Percentiles rank a stretch among this genome's conserved stretches.
Conservation (phyloP, 2,113 vertebrate species). For the Xenopus laevis region DNA sequence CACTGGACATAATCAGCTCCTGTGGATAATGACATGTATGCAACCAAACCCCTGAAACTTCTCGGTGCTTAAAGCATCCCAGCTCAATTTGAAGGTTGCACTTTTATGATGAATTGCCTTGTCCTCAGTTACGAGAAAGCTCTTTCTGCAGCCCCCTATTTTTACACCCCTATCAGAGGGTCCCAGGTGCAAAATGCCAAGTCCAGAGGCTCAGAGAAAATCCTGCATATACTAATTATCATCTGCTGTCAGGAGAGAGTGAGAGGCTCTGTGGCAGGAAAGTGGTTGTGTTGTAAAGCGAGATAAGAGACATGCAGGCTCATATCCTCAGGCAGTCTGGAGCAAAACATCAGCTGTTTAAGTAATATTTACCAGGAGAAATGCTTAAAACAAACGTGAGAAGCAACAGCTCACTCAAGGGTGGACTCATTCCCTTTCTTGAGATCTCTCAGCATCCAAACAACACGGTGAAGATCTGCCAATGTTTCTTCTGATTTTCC, state of each 20-base stretch:
- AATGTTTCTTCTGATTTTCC: background rate
- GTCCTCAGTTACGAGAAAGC: background rate
- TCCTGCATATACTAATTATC: constrained; percentile 41
- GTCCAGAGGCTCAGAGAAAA: constrained; percentile 16
- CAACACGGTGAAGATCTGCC: background rate
- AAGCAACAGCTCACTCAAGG: background rate
- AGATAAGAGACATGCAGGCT: constrained; percentile 33
- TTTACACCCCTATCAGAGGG: constrained; percentile 26
- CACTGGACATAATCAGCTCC: constrained; percentile 65
- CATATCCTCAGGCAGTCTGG: constrained; percentile 12
- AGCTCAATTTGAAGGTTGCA: background rate
- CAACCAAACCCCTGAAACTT: constrained; percentile 6
- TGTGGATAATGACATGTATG: constrained; percentile 31
- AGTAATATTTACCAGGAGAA: constrained; percentile 13
- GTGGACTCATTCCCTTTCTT: background rate
- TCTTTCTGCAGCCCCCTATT: background rate
- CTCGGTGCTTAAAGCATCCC: constrained; percentile 21
- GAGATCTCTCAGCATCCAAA: background rate
- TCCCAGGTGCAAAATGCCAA: constrained; percentile 48
- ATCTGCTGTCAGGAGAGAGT: constrained; percentile 44
- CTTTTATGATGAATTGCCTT: background rate
- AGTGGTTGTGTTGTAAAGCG: constrained; percentile 19
- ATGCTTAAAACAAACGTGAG: background rate
- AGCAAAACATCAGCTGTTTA: constrained; percentile 12
- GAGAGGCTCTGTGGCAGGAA: constrained; percentile 41